phyloP scores from a whole-genome alignment of 2,113 vertebrate species.

The Erythrocercus mccallii region DNA sequence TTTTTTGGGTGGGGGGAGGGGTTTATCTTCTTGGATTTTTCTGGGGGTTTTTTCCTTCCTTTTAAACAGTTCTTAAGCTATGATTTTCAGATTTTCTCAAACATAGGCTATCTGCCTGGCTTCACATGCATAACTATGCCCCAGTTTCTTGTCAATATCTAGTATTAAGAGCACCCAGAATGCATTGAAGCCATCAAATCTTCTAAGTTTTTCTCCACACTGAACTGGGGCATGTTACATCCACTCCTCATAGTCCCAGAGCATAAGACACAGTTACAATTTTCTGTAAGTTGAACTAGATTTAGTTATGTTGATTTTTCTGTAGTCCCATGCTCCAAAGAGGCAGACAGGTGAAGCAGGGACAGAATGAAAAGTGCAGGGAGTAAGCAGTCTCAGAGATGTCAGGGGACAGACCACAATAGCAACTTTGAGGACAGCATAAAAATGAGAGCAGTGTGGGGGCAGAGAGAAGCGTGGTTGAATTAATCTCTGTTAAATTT shows the following conservation, averaged over 20 bases:
- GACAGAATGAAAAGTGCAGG: neutral
- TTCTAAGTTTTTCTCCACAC: neutral
- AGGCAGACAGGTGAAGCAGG: neutral
- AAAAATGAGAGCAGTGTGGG: neutral
- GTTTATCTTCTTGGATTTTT: no score
- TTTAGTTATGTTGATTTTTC: neutral
- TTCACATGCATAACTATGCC: accelerated
- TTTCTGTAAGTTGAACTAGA: neutral
- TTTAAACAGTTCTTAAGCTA: neutral
- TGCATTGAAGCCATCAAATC: neutral
- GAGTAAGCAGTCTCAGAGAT: neutral
- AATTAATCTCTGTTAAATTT: neutral
- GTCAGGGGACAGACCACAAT: neutral
- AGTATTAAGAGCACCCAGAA: neutral
- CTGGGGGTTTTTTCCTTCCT: neutral
- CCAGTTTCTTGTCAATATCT: neutral
- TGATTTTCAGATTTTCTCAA: neutral
- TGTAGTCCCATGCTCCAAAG: neutral
- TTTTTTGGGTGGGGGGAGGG: no score
- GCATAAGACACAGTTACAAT: neutral
- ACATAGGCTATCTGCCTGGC: neutral
- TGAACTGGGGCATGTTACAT: neutral
- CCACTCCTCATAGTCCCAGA: neutral
- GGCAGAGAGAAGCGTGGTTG: accelerated
- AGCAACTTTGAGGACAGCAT: neutral